Percentiles rank a stretch among this genome's conserved stretches.
These are phyloP conservation scores for Thymelicus lineola DNA, from an alignment of 2,888 invertebrate species.

Conservation along the genomic window DNA sequence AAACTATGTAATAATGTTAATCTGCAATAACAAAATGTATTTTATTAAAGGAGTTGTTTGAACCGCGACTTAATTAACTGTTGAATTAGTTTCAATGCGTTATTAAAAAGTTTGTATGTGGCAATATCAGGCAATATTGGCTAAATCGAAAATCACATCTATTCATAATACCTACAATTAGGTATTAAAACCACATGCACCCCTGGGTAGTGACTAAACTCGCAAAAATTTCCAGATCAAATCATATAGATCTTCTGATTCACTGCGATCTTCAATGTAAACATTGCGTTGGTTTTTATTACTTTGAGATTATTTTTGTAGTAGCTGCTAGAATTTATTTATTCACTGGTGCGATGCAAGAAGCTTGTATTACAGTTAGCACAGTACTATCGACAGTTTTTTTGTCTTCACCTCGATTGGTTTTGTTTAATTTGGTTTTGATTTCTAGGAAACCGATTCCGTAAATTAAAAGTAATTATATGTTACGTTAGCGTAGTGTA, in stretches of 20 bases:
- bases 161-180: too few species aligned
- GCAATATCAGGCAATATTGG: too few species aligned
- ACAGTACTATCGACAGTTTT: not conserved
- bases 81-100: too few species aligned
- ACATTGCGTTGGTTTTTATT: slow-evolving; percentile 27
- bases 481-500: not conserved
- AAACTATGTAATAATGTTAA: too few species aligned
- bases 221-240: not conserved
- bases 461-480: not conserved
- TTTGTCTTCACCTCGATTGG: not conserved
- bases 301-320: slow-evolving; percentile 29
- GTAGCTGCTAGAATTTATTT: slow-evolving; percentile 28
- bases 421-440: not conserved
- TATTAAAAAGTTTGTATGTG: too few species aligned
- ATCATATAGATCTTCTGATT: slow-evolving; percentile 8
- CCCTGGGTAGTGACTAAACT: not conserved
- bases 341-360: slow-evolving; percentile 15
- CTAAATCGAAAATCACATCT: too few species aligned
- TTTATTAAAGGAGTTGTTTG: too few species aligned
- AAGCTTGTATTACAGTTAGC: not conserved
- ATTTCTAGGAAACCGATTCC: not conserved
- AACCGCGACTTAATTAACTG: too few species aligned
- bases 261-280: slow-evolving; percentile 20
- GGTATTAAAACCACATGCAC: not conserved
- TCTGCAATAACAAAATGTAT: too few species aligned